Conservation (phyloP, 2,888 invertebrate genomes). For the Catocala nupta region DNA sequence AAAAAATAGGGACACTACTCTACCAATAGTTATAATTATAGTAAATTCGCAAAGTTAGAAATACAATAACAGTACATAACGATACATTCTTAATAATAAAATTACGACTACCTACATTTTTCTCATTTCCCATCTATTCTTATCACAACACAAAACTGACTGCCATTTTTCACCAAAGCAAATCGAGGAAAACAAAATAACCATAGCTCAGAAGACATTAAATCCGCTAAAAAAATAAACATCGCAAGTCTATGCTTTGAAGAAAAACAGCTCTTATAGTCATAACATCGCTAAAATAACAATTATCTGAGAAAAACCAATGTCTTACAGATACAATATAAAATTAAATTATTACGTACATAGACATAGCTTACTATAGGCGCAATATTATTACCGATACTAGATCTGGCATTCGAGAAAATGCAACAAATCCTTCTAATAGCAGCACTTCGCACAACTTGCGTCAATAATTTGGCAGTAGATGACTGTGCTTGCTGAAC, state of each 20-base stretch:
- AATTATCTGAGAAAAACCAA: background rate
- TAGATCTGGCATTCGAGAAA: background rate
- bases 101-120: slow-evolving; percentile 18
- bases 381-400: background rate
- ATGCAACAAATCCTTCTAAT: background rate
- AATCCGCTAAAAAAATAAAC: too few species aligned
- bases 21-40: too few species aligned
- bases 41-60: too few species aligned
- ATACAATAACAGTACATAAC: background rate
- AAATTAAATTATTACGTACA: slow-evolving; percentile 5
- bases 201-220: too few species aligned
- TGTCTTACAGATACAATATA: background rate
- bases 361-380: slow-evolving; percentile 8
- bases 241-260: background rate
- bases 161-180: slow-evolving; percentile 1
- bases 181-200: background rate
- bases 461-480: background rate
- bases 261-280: background rate
- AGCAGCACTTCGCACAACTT: background rate
- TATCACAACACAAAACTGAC: slow-evolving; percentile 24
- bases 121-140: slow-evolving; percentile 26
- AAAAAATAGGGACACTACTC: too few species aligned
- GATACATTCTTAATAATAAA: slow-evolving; percentile 18
- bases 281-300: background rate
- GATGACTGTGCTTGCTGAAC: background rate